Percentiles rank a stretch among this genome's conserved stretches.
These are phyloP conservation scores for Lagopus leucura DNA, from an alignment of 2,113 vertebrate genomes.

Conservation along the genomic window DNA sequence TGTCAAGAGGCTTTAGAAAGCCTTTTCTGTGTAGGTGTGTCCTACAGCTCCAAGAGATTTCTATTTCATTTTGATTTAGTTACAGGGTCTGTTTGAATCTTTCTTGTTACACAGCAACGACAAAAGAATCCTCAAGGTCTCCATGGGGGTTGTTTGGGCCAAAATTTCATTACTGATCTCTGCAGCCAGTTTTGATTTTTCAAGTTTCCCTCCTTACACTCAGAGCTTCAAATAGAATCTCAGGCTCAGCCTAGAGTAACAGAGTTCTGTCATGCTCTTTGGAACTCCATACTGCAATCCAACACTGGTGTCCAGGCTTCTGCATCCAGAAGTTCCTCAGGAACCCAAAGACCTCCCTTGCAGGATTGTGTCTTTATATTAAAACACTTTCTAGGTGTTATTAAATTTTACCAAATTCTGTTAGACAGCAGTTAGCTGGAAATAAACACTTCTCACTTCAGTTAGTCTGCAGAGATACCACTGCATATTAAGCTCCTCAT, in stretches of 20 bases:
- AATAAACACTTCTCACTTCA: not conserved
- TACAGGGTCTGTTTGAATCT: not conserved
- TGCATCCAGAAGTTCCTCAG: not conserved
- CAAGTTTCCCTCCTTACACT: not conserved
- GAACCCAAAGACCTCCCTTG: not conserved
- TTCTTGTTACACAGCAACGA: not conserved
- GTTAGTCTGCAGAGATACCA: not conserved
- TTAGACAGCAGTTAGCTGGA: rapidly evolving
- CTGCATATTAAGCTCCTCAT: rapidly evolving
- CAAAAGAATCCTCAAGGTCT: not conserved
- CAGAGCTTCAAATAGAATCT: not conserved
- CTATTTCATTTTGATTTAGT: not conserved
- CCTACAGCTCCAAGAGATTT: conserved; percentile 19
- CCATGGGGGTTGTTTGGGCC: not conserved
- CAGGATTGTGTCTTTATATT: not conserved
- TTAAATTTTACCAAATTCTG: not conserved
- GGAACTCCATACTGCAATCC: not conserved
- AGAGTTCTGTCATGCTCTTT: not conserved
- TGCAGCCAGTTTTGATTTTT: not conserved
- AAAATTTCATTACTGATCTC: not conserved
- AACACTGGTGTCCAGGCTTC: not conserved
- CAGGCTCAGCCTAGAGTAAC: not conserved
- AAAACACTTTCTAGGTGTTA: not conserved
- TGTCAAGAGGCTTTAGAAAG: not conserved
- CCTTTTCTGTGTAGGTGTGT: conserved; percentile 10